Evolutionary conservation across 2,797 vertebrate species (phyloP).

Genomic region (Acropternis orthonyx): DNA sequence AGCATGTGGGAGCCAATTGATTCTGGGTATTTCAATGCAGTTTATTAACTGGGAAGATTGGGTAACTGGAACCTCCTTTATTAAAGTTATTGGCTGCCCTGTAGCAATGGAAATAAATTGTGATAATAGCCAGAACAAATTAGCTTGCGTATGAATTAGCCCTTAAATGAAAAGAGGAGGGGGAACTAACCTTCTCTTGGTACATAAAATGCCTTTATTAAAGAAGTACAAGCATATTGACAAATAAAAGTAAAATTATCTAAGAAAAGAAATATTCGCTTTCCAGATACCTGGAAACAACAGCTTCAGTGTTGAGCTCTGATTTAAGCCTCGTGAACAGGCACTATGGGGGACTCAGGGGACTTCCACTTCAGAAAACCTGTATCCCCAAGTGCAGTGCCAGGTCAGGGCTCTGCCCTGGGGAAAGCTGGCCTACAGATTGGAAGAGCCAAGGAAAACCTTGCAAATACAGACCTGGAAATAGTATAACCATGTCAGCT

Average conservation of each 20-base stretch:
- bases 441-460: not conserved
- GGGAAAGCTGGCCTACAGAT: not conserved
- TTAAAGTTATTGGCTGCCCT: conserved; percentile 73
- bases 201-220: conserved; percentile 22
- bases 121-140: conserved; percentile 75
- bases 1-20: conserved; percentile 56
- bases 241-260: not conserved
- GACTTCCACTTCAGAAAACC: not conserved
- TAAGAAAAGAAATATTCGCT: not conserved
- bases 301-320: not conserved
- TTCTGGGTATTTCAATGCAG: conserved; percentile 60
- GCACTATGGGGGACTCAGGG: fast-evolving
- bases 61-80: conserved; percentile 70
- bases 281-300: not conserved
- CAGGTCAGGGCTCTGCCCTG: not conserved
- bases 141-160: conserved; percentile 67
- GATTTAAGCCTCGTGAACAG: not conserved
- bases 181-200: not conserved
- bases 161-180: conserved; percentile 48
- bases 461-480: not conserved
- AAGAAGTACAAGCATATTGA: not conserved
- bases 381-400: not conserved
- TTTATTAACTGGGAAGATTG: conserved; percentile 74
- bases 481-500: fast-evolving
- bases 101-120: conserved; percentile 68